phyloP scores from a whole-genome alignment of 2,888 invertebrate genomes.

The Drosophila fungiperda region DNA sequence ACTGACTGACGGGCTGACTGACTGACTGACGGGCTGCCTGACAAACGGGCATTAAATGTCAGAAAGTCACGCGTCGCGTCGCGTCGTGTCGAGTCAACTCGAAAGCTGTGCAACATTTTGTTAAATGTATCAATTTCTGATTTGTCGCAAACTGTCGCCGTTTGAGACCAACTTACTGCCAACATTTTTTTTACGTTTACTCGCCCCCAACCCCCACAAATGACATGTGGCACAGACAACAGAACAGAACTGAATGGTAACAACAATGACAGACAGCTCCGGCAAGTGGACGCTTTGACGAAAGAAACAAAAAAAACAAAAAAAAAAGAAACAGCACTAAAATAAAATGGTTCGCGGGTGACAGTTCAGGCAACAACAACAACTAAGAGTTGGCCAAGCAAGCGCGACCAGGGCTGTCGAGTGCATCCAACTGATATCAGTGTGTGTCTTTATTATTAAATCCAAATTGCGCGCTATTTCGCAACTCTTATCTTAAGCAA shows the following conservation, averaged over 20 bases:
- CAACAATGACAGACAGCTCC: constrained; percentile 45
- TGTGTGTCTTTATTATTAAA: constrained; percentile 2
- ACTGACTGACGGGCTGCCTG: constrained; percentile 39
- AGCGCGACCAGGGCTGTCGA: constrained; percentile 41
- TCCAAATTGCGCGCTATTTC: background rate
- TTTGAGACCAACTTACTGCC: constrained; percentile 23
- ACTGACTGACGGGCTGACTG: constrained; percentile 4
- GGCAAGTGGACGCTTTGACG: constrained; percentile 73
- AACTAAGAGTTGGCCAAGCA: background rate
- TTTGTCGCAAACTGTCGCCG: constrained; percentile 58
- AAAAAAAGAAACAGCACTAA: constrained; percentile 10
- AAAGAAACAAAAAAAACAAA: constrained; percentile 7
- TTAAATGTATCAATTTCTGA: constrained; percentile 77
- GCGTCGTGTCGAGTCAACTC: constrained; percentile 52
- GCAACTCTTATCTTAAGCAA: too few species aligned
- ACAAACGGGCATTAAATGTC: constrained; percentile 77
- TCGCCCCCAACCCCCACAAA: constrained; percentile 2
- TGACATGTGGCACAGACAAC: constrained; percentile 56
- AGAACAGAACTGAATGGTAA: constrained; percentile 14
- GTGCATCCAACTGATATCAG: background rate
- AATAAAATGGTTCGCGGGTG: constrained; percentile 44
- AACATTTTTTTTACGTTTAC: constrained; percentile 16
- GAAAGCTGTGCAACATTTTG: constrained; percentile 58
- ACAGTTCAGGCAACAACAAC: constrained; percentile 50
- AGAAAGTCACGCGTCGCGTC: constrained; percentile 70